Evolutionary conservation across 2,113 vertebrate species (phyloP).

Genomic region (Emydocephalus ijimae): DNA sequence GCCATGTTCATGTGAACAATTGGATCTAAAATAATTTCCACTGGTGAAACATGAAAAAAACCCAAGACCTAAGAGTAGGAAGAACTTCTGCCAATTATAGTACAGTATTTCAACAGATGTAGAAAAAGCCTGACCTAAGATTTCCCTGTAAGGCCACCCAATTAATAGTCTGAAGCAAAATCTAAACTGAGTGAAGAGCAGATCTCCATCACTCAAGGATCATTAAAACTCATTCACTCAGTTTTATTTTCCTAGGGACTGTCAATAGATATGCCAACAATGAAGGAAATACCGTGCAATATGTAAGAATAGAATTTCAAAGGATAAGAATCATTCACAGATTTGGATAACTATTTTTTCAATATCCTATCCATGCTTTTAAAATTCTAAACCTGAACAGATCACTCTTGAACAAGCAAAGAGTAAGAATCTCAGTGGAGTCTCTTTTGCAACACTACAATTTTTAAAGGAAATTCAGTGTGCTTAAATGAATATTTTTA

Average conservation of each 20-base stretch:
- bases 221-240: not conserved
- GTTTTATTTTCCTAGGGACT: not conserved
- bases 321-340: not conserved
- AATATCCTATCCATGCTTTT: not conserved
- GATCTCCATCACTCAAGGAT: not conserved
- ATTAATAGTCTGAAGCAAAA: not conserved
- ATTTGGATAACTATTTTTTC: not conserved
- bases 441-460: constrained; percentile 46
- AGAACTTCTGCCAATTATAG: not conserved
- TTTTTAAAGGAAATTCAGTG: constrained; percentile 73
- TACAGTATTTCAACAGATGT: not conserved
- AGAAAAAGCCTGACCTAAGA: not conserved
- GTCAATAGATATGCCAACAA: not conserved
- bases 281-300: accelerated
- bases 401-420: constrained; percentile 17
- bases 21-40: not conserved
- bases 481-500: constrained; percentile 80
- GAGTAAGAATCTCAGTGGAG: constrained; percentile 53
- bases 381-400: not conserved
- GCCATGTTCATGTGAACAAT: not conserved
- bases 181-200: not conserved
- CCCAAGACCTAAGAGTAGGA: not conserved
- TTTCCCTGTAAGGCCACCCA: not conserved
- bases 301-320: not conserved
- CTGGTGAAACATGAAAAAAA: not conserved